These are phyloP conservation scores for Sebastiscus tertius DNA, from an alignment of 2,797 vertebrate species.

Conservation along the genomic window DNA sequence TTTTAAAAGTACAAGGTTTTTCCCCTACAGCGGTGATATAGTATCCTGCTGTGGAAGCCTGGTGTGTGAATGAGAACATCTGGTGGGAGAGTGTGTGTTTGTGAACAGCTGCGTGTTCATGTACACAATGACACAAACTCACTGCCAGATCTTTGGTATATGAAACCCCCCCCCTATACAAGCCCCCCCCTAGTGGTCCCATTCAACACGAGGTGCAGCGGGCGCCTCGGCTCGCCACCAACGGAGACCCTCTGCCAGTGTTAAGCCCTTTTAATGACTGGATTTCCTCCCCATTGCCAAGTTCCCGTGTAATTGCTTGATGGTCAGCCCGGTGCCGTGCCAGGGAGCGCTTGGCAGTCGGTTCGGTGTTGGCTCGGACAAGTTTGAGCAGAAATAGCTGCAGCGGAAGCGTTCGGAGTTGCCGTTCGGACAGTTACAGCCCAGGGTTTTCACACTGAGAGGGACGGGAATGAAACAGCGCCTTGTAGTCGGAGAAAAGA, in stretches of 20 bases:
- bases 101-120: slow-evolving; percentile 63
- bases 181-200: slow-evolving; percentile 37
- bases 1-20: slow-evolving; percentile 54
- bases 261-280: slow-evolving; percentile 79
- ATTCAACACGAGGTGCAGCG: slow-evolving; percentile 48
- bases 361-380: slow-evolving; percentile 53
- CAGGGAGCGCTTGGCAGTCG: slow-evolving; percentile 71
- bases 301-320: slow-evolving; percentile 81
- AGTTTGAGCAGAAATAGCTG: slow-evolving; percentile 62
- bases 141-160: slow-evolving; percentile 68
- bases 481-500: slow-evolving; percentile 59
- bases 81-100: slow-evolving; percentile 57
- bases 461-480: slow-evolving; percentile 46
- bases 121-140: slow-evolving; percentile 62
- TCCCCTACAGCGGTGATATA: slow-evolving; percentile 54
- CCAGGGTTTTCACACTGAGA: slow-evolving; percentile 63
- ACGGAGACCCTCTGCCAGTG: slow-evolving; percentile 68
- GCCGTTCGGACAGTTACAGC: slow-evolving; percentile 50
- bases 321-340: slow-evolving; percentile 73
- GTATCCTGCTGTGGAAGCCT: slow-evolving; percentile 63
- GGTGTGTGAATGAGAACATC: slow-evolving; percentile 73
- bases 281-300: slow-evolving; percentile 76
- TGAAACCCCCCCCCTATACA: slow-evolving; percentile 34
- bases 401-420: slow-evolving; percentile 61
- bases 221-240: slow-evolving; percentile 58